phyloP scores from a whole-genome alignment of 2,113 vertebrate genomes.

The Dipodomys stephensi region DNA sequence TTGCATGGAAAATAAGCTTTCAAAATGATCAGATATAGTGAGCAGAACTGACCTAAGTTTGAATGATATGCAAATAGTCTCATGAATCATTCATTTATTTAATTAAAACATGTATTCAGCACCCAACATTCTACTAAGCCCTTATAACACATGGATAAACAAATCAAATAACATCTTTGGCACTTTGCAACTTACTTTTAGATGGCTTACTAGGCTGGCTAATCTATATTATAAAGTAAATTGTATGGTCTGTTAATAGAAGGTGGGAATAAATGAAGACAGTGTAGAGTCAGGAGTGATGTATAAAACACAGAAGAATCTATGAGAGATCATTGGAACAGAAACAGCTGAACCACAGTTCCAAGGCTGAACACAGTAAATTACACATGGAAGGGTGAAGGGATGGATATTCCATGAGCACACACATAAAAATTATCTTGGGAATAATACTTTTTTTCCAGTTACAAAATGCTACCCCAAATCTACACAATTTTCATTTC shows the following conservation, averaged over 20 bases:
- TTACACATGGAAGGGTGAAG: neutral
- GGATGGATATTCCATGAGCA: fast-evolving
- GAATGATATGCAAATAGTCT: neutral
- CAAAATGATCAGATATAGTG: neutral
- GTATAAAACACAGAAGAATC: neutral
- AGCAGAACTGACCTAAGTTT: neutral
- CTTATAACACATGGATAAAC: neutral
- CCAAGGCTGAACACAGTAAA: neutral
- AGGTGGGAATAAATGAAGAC: neutral
- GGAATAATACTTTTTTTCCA: fast-evolving
- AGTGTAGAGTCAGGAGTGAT: neutral
- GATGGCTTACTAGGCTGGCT: neutral
- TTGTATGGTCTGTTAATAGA: neutral
- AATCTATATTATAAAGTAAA: neutral
- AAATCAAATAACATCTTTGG: neutral
- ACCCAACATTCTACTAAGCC: neutral
- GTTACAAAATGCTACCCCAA: neutral
- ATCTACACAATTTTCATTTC: neutral
- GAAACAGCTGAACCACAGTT: neutral
- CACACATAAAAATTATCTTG: neutral
- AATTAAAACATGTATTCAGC: neutral
- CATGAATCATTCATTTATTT: neutral
- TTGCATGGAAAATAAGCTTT: neutral
- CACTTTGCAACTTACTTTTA: neutral
- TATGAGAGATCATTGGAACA: neutral